Evolutionary conservation across 2,888 invertebrate species (phyloP).

Genomic region (Noctua fimbriata): DNA sequence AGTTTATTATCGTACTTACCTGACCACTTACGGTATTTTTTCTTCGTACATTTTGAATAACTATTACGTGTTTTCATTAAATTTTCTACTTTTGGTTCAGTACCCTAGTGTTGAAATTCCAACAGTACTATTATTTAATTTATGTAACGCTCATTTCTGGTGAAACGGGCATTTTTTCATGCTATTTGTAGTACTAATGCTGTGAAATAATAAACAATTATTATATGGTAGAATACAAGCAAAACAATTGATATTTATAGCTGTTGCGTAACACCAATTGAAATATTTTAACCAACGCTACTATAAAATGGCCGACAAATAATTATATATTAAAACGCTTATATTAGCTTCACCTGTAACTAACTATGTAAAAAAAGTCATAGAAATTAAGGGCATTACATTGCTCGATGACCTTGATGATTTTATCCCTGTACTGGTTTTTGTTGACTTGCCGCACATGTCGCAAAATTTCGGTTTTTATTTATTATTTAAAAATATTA

Average conservation of each 20-base stretch:
- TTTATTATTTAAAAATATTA: too few relatives aligned
- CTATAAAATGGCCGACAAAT: too few relatives aligned
- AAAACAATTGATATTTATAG: background rate
- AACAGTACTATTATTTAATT: background rate
- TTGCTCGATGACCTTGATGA: too few relatives aligned
- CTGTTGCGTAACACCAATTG: too few relatives aligned
- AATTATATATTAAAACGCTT: too few relatives aligned
- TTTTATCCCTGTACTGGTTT: too few relatives aligned
- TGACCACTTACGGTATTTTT: background rate
- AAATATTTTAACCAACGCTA: too few relatives aligned
- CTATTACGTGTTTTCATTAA: background rate
- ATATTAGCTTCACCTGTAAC: too few relatives aligned
- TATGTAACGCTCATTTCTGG: background rate
- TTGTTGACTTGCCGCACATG: too few relatives aligned
- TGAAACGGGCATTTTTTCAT: background rate
- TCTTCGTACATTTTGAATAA: background rate
- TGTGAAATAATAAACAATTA: background rate
- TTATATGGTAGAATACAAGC: background rate
- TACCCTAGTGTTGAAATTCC: background rate
- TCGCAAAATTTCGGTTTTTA: too few relatives aligned
- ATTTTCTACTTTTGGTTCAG: background rate
- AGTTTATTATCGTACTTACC: conserved; percentile 4
- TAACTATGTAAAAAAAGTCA: too few relatives aligned
- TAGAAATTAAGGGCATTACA: too few relatives aligned
- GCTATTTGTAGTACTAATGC: background rate